Evolutionary conservation across 2,797 vertebrate species (phyloP).

Genomic region (Sebastes hubbsi): DNA sequence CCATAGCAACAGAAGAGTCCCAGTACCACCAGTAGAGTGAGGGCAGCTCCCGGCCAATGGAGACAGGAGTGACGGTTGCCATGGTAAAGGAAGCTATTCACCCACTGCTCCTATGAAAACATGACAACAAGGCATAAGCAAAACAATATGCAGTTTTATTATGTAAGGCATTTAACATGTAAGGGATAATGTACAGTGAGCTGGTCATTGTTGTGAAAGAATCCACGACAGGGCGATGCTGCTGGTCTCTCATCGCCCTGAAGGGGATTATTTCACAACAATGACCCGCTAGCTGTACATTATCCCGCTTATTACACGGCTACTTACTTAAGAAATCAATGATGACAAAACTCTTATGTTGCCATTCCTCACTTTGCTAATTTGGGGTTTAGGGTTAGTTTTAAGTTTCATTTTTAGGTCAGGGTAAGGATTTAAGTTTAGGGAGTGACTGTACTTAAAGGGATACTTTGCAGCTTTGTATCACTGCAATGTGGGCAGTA

Average conservation of each 20-base stretch:
- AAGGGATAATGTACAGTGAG: too few species aligned
- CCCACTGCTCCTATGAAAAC: slow-evolving; percentile 85
- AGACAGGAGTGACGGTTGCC: slow-evolving; percentile 95
- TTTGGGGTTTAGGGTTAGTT: neutral
- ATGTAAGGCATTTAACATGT: too few species aligned
- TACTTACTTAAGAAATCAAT: neutral
- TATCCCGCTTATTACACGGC: too few species aligned
- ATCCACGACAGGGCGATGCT: too few species aligned
- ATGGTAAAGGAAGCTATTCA: slow-evolving; percentile 93
- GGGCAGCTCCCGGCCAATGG: slow-evolving; percentile 94
- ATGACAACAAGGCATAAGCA: neutral
- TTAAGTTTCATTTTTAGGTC: neutral
- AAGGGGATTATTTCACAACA: too few species aligned
- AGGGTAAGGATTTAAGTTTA: neutral
- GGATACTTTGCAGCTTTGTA: too few species aligned
- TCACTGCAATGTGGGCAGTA: too few species aligned
- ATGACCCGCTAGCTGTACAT: too few species aligned
- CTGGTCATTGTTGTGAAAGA: too few species aligned
- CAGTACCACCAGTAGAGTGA: slow-evolving; percentile 91
- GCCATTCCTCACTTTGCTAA: neutral
- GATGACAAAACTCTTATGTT: neutral
- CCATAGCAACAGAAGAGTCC: slow-evolving; percentile 90
- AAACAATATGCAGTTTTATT: too few species aligned
- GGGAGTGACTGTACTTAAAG: neutral
- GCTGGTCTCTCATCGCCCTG: too few species aligned